Evolutionary conservation across 2,113 vertebrate species (phyloP), one percentile per base, ranked within the genome.

Genomic region (Syngnathus typhle): DNA sequence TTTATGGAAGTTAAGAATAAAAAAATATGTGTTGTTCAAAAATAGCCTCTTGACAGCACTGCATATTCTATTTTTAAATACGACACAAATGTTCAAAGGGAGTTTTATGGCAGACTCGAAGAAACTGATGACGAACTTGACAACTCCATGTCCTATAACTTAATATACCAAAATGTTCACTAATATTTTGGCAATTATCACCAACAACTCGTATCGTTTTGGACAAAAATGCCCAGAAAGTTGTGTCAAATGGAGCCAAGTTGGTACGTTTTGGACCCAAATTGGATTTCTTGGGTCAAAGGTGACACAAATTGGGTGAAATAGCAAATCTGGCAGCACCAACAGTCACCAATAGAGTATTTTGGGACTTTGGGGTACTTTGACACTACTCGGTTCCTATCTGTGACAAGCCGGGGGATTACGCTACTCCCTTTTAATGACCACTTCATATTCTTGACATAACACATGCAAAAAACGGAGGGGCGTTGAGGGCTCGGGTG

Each of bases 391-490:
- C 3, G 27, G 27, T 32, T 32, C 27, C 27, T 2, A 32, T 32
- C 27, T 32, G 27, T 3, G 27, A 32, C 27, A 32, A 32, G 27
- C 27, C 27, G 11, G 10, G 39, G 10, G 41, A 11, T 43, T 43
- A 43, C 11, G 12, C 3, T 46, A 46, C 44, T 15, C 44, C 13
- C 15, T 16, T 12, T 44, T 44, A 4, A 7, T 7, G 12, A 56
- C 32, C 3, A 6, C 54, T 23, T 27, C 54, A 27, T 32, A 13
- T 12, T 55, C 54, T 55, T 55, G 27, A 13, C 54, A 32, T 6
- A 32, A 55, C 55, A 69, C 11, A 41, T 47, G 44, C 47, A 66
- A 83, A 77, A 79, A 44, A 55, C 39, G 55, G 54, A 78, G 80
- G 82, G 86, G 85, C 6, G 15, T 58, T 36, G 36, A 7, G 56